These are phyloP conservation scores for Sphaerodactylus townsendi DNA, from an alignment of 2,113 vertebrate genomes.

Conservation along the genomic window DNA sequence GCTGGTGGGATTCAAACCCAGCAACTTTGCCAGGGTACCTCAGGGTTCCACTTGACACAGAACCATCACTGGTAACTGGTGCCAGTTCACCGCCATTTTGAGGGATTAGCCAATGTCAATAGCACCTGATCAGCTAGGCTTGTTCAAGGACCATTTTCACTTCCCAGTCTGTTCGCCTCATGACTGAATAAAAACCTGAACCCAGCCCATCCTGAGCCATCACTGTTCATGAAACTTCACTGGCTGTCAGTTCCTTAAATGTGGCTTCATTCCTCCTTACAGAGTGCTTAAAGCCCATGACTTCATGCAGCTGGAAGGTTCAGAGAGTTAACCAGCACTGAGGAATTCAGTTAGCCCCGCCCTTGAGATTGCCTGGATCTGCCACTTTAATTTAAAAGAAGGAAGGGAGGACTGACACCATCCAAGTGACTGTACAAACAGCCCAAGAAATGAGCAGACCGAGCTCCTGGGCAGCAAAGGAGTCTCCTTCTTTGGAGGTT, in stretches of 20 bases:
- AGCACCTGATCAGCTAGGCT: no score
- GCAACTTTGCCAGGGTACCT: no score
- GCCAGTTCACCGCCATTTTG: no score
- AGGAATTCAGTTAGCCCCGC: constrained; percentile 9
- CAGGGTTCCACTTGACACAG: no score
- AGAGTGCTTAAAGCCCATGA: not conserved
- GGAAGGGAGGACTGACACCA: constrained; percentile 21
- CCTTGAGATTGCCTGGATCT: not conserved
- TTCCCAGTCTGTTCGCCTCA: not conserved
- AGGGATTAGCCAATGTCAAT: no score
- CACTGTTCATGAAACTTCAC: not conserved
- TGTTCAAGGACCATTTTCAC: no score
- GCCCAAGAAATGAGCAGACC: not conserved
- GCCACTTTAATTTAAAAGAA: constrained; percentile 27
- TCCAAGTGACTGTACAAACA: not conserved
- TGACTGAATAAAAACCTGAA: not conserved
- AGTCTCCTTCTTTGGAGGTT: no score
- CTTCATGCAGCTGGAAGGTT: not conserved
- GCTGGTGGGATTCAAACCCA: no score
- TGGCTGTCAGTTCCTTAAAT: not conserved
- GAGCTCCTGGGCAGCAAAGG: not conserved
- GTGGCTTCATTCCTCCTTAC: not conserved
- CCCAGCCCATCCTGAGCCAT: no score
- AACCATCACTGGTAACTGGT: no score
- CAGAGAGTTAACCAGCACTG: not conserved